A percentile compares a stretch with the other conserved stretches of the same genome.
phyloP scores from a whole-genome alignment of 2,797 vertebrate species.

The Scomberomorus guttatus region DNA sequence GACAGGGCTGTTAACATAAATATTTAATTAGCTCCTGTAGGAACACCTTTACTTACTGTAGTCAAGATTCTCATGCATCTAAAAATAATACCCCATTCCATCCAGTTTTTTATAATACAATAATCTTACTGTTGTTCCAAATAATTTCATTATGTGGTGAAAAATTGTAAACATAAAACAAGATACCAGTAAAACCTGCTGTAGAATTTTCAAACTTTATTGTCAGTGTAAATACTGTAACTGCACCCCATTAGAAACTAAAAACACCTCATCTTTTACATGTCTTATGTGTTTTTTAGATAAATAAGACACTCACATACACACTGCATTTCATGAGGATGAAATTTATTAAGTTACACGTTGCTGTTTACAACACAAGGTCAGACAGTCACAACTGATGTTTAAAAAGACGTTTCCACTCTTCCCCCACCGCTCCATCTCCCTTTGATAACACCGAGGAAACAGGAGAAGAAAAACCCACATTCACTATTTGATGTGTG shows the following conservation, averaged over 20 bases:
- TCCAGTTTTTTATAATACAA: neutral
- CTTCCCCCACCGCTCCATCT: neutral
- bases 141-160: neutral
- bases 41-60: neutral
- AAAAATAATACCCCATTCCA: neutral
- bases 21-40: neutral
- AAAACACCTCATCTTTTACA: neutral
- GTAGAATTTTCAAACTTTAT: too few species aligned
- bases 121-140: neutral
- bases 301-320: conserved; percentile 3
- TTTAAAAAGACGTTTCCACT: neutral
- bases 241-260: too few species aligned
- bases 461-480: neutral
- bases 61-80: neutral
- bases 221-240: too few species aligned
- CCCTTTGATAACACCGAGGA: neutral
- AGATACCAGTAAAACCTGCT: neutral
- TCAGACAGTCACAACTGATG: conserved; percentile 18
- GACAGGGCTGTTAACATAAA: neutral
- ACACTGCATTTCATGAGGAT: conserved; percentile 26
- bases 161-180: too few species aligned
- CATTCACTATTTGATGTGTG: neutral
- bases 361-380: conserved; percentile 35
- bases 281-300: too few species aligned
- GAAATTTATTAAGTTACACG: conserved; percentile 65